Conservation (phyloP, 1,140 invertebrate species). For the Atta cephalotes region DNA sequence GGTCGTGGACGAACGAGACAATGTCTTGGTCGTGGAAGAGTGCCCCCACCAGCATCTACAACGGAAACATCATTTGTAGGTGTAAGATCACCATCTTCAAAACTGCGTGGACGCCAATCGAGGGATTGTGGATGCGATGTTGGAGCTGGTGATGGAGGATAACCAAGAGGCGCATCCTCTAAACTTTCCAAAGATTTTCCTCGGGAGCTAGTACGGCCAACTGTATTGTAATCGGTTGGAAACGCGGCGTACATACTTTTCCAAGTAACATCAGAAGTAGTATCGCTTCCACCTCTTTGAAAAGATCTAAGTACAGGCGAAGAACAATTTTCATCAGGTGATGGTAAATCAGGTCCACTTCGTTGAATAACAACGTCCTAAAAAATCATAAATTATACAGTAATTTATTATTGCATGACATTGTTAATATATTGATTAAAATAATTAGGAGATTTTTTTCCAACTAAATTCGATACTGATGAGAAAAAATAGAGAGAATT, state of each 20-base stretch:
- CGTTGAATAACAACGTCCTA: slow-evolving; percentile 85
- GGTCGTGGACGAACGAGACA: slow-evolving; percentile 92
- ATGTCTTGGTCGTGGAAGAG: slow-evolving; percentile 93
- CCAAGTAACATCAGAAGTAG: slow-evolving; percentile 77
- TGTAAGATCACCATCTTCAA: slow-evolving; percentile 95
- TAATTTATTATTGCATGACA: background rate
- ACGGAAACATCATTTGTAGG: slow-evolving; percentile 92
- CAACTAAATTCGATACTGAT: background rate
- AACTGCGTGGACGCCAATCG: slow-evolving; percentile 92
- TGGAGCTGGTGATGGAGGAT: slow-evolving; percentile 84
- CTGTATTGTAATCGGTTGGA: slow-evolving; percentile 74
- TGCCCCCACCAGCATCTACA: slow-evolving; percentile 90
- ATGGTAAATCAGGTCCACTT: slow-evolving; percentile 83
- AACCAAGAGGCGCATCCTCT: slow-evolving; percentile 87
- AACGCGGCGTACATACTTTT: slow-evolving; percentile 84
- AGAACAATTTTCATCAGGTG: slow-evolving; percentile 85
- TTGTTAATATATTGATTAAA: background rate
- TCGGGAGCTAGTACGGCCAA: slow-evolving; percentile 81
- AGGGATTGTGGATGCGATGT: slow-evolving; percentile 78
- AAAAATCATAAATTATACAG: background rate
- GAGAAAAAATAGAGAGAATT: background rate
- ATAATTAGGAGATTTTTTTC: background rate
- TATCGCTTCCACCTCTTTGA: slow-evolving; percentile 78
- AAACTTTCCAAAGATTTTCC: slow-evolving; percentile 95
- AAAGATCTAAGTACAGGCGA: slow-evolving; percentile 85